Percentiles rank a stretch among this genome's conserved stretches.
These are phyloP conservation scores for Thereuonema tuberculata DNA, from an alignment of 1,140 invertebrate genomes.

Conservation along the genomic window DNA sequence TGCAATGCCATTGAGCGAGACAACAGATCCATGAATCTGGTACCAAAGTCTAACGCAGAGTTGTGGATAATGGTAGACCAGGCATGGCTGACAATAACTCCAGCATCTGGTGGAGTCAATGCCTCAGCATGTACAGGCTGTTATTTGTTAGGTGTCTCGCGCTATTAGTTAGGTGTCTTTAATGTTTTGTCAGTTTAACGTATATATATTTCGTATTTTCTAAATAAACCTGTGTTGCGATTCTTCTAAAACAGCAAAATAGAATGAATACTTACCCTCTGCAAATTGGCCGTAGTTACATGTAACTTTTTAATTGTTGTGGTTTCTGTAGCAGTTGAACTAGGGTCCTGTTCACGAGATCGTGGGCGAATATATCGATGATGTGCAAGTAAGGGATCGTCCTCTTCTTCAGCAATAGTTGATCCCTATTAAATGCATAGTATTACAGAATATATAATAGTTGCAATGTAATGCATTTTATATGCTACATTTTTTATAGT, in stretches of 20 bases:
- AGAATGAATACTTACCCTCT: conserved; percentile 37
- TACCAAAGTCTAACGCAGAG: too few species aligned
- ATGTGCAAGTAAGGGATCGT: conserved; percentile 28
- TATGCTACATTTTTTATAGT: not conserved
- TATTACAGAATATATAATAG: conserved; percentile 3
- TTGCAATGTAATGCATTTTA: not conserved
- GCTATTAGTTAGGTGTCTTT: too few species aligned
- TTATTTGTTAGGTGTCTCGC: too few species aligned
- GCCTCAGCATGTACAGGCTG: too few species aligned
- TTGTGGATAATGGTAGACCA: too few species aligned
- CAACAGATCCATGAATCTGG: too few species aligned
- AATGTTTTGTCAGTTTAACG: too few species aligned
- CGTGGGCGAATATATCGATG: conserved; percentile 20
- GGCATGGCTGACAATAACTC: too few species aligned
- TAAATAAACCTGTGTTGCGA: too few species aligned
- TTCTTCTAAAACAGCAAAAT: not conserved
- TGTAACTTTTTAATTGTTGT: conserved; percentile 42
- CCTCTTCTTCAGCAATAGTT: conserved; percentile 31
- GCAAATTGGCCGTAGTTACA: conserved; percentile 66
- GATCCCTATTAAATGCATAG: conserved; percentile 23
- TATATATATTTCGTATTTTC: too few species aligned
- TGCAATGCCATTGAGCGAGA: too few species aligned
- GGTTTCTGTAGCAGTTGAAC: conserved; percentile 23
- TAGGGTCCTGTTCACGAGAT: conserved; percentile 15
- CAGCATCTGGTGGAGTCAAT: too few species aligned